A percentile compares a stretch with the other conserved stretches of the same genome.
phyloP scores from a whole-genome alignment of 2,113 vertebrate species.

The Dolichotis patagonum region DNA sequence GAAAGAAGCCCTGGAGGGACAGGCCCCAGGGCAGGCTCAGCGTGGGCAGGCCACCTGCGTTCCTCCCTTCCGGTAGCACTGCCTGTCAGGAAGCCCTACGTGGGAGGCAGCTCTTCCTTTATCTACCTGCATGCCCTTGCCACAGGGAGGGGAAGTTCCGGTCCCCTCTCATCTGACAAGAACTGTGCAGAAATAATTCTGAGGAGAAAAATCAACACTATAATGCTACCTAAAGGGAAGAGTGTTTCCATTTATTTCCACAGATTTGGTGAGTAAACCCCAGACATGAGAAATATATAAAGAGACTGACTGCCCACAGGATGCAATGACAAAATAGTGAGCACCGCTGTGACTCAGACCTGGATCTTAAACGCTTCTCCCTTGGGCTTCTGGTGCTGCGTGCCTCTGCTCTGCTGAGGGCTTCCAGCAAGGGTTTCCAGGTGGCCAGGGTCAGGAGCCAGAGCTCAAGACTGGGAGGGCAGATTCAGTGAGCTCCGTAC shows the following conservation, averaged over 20 bases:
- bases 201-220: neutral
- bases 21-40: neutral
- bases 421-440: neutral
- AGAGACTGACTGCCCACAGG: neutral
- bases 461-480: neutral
- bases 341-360: slow-evolving; percentile 44
- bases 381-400: neutral
- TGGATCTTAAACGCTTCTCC: neutral
- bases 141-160: neutral
- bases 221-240: neutral
- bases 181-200: neutral
- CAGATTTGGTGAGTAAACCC: neutral
- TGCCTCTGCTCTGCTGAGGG: neutral
- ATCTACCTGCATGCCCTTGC: neutral
- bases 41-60: neutral
- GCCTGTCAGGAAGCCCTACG: neutral
- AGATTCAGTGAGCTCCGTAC: neutral
- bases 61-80: neutral
- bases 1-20: neutral
- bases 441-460: neutral
- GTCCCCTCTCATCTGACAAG: neutral
- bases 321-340: neutral
- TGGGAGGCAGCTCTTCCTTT: neutral
- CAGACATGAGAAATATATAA: neutral
- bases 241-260: neutral